A percentile compares a stretch with the other conserved stretches of the same genome.
These are phyloP conservation scores for Mesoclemmys tuberculata DNA, from an alignment of 2,113 vertebrate genomes.

Conservation along the genomic window DNA sequence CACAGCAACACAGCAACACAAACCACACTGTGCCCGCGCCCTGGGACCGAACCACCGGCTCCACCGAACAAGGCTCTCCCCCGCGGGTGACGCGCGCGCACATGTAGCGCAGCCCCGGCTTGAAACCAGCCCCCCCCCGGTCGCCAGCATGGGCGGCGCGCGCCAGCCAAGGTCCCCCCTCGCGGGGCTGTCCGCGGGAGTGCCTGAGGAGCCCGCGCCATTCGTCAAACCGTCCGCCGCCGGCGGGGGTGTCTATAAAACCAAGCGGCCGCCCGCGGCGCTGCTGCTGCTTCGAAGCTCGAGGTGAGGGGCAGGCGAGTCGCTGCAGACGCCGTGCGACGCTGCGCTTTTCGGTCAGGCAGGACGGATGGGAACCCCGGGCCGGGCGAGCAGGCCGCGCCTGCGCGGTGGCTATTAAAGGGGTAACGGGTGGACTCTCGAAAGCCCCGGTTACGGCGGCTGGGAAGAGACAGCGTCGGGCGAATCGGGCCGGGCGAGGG, in stretches of 20 bases:
- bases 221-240: accelerated
- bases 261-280: background rate
- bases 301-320: background rate
- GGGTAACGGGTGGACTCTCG: constrained; percentile 41
- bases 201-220: background rate
- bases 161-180: background rate
- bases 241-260: background rate
- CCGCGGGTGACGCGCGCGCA: too few relatives aligned
- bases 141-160: accelerated
- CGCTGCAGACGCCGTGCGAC: background rate
- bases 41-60: background rate
- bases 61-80: background rate
- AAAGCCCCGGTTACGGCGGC: constrained; percentile 73
- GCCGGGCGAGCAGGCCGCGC: constrained; percentile 20
- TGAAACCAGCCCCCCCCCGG: background rate
- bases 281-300: background rate
- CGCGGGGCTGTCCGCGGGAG: accelerated
- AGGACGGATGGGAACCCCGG: constrained; percentile 4
- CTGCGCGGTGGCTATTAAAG: constrained; percentile 68
- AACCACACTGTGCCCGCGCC: background rate
- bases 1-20: background rate
- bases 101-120: too few relatives aligned
- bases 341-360: constrained; percentile 46
- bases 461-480: constrained; percentile 58
- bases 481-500: background rate